Percentiles rank a stretch among this genome's conserved stretches.
phyloP scores from a whole-genome alignment of 2,113 vertebrate genomes.

The Chionomys nivalis region DNA sequence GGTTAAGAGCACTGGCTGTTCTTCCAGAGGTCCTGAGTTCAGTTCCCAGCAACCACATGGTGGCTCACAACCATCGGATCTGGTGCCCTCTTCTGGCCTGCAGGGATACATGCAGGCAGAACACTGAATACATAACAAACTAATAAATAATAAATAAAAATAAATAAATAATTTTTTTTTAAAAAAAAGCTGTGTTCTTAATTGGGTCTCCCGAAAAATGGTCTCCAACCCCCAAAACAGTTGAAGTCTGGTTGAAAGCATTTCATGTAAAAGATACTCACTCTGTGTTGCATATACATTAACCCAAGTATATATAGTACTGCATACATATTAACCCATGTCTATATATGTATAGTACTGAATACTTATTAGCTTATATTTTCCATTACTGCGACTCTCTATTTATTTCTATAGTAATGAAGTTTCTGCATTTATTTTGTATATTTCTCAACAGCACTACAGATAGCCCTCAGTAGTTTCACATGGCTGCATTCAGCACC shows the following conservation, averaged over 20 bases:
- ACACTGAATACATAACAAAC: too few relatives aligned
- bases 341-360: too few relatives aligned
- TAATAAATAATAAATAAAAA: too few relatives aligned
- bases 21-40: too few relatives aligned
- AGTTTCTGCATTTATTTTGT: neutral
- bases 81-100: too few relatives aligned
- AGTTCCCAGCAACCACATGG: too few relatives aligned
- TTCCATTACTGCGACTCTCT: neutral
- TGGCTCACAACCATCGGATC: too few relatives aligned
- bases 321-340: neutral
- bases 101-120: too few relatives aligned
- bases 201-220: neutral
- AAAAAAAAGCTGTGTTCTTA: neutral
- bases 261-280: neutral
- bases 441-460: neutral
- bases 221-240: neutral
- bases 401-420: neutral
- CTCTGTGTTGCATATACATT: neutral
- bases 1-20: too few relatives aligned
- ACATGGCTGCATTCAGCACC: neutral
- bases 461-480: neutral
- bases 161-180: too few relatives aligned
- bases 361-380: neutral
- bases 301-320: neutral
- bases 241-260: neutral